Conservation (phyloP, 2,888 invertebrate genomes). For the Ctena decussata region DNA sequence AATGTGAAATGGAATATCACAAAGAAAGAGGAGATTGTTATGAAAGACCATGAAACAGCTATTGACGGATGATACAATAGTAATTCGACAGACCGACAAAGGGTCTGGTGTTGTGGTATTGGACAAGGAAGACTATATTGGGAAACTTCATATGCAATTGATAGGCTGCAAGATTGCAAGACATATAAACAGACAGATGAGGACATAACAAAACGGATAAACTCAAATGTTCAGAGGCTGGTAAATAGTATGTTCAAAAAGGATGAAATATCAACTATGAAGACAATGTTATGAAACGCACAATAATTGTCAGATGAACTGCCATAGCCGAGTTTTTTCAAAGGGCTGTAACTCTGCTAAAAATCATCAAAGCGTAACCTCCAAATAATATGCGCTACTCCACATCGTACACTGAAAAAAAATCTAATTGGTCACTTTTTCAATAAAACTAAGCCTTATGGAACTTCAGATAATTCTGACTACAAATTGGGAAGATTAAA, state of each 20-base stretch:
- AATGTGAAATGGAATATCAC: no score
- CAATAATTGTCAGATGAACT: no score
- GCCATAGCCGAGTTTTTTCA: no score
- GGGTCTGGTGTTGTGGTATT: constrained; percentile 23
- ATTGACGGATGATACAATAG: not conserved
- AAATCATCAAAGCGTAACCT: no score
- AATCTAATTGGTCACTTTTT: no score
- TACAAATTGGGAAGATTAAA: no score
- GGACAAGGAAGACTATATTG: not conserved
- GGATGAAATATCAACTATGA: not conserved
- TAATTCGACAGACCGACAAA: constrained; percentile 24
- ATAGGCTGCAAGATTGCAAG: not conserved
- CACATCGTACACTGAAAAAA: no score
- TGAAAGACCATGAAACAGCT: not conserved
- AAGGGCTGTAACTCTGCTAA: no score
- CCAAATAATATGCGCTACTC: no score
- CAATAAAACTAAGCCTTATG: no score
- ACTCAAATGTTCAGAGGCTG: not conserved
- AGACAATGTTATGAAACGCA: no score
- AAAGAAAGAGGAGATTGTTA: not conserved
- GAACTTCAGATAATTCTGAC: no score
- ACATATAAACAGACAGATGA: not conserved
- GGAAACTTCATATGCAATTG: not conserved
- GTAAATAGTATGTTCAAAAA: not conserved
- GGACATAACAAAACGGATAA: not conserved